Evolutionary conservation across 2,797 vertebrate genomes (phyloP).

Genomic region (Gephyroberyx darwinii): DNA sequence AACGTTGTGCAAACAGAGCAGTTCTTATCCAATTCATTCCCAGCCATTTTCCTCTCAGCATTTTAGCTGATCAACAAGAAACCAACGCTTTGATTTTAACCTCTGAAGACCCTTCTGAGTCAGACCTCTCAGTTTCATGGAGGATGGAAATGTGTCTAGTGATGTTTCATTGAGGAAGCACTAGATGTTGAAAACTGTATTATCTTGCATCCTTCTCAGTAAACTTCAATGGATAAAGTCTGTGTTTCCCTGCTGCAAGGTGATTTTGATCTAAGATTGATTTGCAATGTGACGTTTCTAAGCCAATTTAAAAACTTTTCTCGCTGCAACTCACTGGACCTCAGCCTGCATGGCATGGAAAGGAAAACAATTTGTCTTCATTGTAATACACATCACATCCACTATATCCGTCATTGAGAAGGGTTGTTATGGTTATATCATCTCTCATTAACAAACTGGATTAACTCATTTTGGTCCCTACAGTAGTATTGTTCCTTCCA

Average conservation of each 20-base stretch:
- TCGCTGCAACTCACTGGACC: neutral
- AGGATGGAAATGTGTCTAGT: conserved; percentile 16
- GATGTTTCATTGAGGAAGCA: conserved; percentile 11
- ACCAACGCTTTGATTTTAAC: conserved; percentile 3
- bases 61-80: neutral
- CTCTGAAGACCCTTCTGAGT: conserved; percentile 4
- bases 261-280: neutral
- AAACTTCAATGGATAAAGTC: too few species aligned
- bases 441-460: neutral
- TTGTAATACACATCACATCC: neutral
- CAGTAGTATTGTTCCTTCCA: neutral
- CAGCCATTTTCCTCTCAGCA: neutral
- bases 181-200: too few species aligned
- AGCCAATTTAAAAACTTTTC: neutral
- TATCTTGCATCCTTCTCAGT: too few species aligned
- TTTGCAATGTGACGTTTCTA: neutral
- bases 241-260: too few species aligned
- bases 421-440: neutral
- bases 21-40: neutral
- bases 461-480: neutral
- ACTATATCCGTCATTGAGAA: neutral
- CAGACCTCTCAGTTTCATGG: neutral
- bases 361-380: neutral
- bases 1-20: conserved; percentile 20
- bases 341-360: neutral